Percentiles rank a stretch among this genome's conserved stretches.
These are phyloP conservation scores for Erebia epiphron DNA, from an alignment of 2,888 invertebrate genomes.

Conservation along the genomic window DNA sequence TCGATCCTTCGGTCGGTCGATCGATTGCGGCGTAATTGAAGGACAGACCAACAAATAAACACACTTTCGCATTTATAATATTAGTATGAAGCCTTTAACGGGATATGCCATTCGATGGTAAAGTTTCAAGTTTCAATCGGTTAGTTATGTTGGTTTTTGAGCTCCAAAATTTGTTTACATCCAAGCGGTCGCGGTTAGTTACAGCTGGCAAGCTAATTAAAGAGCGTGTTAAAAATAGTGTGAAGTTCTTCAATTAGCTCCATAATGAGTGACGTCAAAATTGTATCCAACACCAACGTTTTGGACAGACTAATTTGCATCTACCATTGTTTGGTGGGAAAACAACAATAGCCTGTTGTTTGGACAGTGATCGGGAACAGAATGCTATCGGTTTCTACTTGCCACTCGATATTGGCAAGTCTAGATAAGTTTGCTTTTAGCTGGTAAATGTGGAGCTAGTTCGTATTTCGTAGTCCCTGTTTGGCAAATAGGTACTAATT, in stretches of 20 bases:
- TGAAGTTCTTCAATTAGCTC: neutral
- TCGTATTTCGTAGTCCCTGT: neutral
- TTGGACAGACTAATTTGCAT: slow-evolving; percentile 17
- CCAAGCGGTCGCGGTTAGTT: neutral
- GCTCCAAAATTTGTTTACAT: too few relatives aligned
- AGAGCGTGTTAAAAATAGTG: neutral
- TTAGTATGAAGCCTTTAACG: neutral
- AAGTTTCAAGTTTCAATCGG: neutral
- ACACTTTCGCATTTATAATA: too few relatives aligned
- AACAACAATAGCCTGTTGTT: slow-evolving; percentile 22
- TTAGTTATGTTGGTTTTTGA: too few relatives aligned
- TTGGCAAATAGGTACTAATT: neutral
- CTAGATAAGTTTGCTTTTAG: slow-evolving; percentile 18
- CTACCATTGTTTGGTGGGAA: slow-evolving; percentile 16
- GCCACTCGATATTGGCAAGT: slow-evolving; percentile 10
- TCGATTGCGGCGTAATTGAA: too few relatives aligned
- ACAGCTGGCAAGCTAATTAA: neutral
- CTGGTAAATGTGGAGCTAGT: neutral
- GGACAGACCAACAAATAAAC: too few relatives aligned
- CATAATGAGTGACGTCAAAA: slow-evolving; percentile 11
- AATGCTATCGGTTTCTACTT: slow-evolving; percentile 10
- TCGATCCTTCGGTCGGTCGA: too few relatives aligned
- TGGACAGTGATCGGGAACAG: slow-evolving; percentile 19
- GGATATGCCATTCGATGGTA: neutral
- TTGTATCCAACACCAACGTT: slow-evolving; percentile 9